Conservation (phyloP, 92 coral and sea anemone genomes). For the Porites rus region DNA sequence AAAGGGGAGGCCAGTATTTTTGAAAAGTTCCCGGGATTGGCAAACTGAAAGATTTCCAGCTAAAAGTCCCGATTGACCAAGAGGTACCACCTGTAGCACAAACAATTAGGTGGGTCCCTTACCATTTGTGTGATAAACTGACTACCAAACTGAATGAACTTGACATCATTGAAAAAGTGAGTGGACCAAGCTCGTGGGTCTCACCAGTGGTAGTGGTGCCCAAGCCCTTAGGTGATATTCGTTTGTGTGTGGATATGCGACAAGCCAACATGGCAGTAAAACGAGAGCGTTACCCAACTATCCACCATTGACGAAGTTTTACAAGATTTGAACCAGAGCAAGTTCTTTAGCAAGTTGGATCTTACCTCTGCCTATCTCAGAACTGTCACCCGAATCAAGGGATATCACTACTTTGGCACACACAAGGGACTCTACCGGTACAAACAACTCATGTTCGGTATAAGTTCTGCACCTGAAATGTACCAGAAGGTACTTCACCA, state of each 20-base stretch:
- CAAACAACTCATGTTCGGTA: too few species aligned
- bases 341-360: constrained; percentile 47
- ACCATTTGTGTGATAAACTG: constrained; percentile 34
- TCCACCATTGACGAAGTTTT: constrained; percentile 52
- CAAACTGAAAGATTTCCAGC: constrained; percentile 12
- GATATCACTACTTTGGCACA: too few species aligned
- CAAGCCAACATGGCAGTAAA: constrained; percentile 54
- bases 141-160: constrained; percentile 45
- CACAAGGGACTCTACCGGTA: too few species aligned
- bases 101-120: constrained; percentile 53
- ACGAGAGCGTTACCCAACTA: constrained; percentile 42
- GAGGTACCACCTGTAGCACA: constrained; percentile 52
- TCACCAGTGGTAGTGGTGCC: constrained; percentile 54
- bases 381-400: background rate
- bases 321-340: constrained; percentile 37
- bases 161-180: constrained; percentile 53
- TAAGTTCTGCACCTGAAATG: too few species aligned
- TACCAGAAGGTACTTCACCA: too few species aligned
- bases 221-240: constrained; percentile 43
- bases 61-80: constrained; percentile 41
- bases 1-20: background rate
- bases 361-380: constrained; percentile 38
- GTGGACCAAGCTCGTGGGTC: constrained; percentile 64
- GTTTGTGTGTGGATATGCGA: constrained; percentile 53
- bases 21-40: too few species aligned